Percentiles rank a stretch among this genome's conserved stretches.
Conservation (phyloP, 2,113 vertebrate species). For the Rallus limicola region DNA sequence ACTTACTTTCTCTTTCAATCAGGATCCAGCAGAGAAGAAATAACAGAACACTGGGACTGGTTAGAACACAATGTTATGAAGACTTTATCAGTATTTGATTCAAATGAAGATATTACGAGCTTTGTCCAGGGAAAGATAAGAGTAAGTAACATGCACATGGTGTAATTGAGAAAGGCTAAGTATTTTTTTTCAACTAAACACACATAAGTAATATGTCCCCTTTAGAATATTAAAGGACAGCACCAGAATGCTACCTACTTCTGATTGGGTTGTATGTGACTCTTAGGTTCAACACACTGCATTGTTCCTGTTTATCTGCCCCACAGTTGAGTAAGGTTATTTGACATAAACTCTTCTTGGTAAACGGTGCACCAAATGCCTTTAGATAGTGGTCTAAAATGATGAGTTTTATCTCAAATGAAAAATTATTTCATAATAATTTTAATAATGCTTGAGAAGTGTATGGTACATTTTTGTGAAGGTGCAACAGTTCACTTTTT, state of each 20-base stretch:
- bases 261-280: neutral
- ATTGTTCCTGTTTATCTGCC: neutral
- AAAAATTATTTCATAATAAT: neutral
- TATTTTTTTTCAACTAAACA: neutral
- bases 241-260: neutral
- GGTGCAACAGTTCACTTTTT: neutral
- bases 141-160: slow-evolving; percentile 76
- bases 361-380: neutral
- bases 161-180: neutral
- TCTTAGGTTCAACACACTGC: neutral
- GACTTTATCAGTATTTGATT: slow-evolving; percentile 95
- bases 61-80: slow-evolving; percentile 94
- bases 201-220: neutral
- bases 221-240: neutral
- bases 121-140: slow-evolving; percentile 98
- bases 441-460: neutral
- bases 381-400: neutral
- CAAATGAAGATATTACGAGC: slow-evolving; percentile 95
- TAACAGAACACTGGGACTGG: slow-evolving; percentile 95
- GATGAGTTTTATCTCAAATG: neutral
- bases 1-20: slow-evolving; percentile 16
- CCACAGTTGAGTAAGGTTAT: neutral
- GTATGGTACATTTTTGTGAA: neutral
- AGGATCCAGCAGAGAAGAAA: slow-evolving; percentile 94
- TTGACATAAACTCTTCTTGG: neutral